These are phyloP conservation scores for Alces alces DNA, from an alignment of 2,113 vertebrate genomes.

Conservation along the genomic window DNA sequence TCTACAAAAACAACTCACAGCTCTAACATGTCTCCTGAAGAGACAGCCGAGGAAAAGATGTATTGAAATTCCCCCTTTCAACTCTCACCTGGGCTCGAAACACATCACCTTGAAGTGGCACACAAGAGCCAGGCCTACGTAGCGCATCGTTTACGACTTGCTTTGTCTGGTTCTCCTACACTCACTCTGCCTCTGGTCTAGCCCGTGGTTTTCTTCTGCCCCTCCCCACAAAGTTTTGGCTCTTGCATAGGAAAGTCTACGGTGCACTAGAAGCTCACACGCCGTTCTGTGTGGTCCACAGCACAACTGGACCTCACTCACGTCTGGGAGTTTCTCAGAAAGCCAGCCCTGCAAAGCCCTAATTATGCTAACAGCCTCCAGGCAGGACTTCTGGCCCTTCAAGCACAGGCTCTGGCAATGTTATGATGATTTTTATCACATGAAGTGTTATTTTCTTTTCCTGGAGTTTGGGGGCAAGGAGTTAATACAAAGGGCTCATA, in stretches of 20 bases:
- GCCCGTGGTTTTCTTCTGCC: not conserved
- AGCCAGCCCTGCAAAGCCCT: not conserved
- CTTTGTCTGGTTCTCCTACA: not conserved
- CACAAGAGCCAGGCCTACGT: not conserved
- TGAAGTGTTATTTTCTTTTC: not conserved
- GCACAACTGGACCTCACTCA: not conserved
- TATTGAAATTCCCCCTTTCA: not conserved
- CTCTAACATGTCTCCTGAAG: not conserved
- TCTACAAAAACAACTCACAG: constrained; percentile 24
- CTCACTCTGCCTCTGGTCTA: not conserved
- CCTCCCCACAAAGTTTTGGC: not conserved
- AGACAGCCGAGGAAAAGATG: not conserved
- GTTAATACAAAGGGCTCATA: not conserved
- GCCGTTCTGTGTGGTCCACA: not conserved
- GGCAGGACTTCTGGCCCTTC: not conserved
- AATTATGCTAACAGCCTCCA: not conserved
- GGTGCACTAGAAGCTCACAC: not conserved
- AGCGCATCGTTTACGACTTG: not conserved
- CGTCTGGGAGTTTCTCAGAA: not conserved
- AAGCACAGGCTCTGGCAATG: not conserved
- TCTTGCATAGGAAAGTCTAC: not conserved
- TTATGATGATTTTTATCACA: not conserved
- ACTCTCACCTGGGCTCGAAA: not conserved
- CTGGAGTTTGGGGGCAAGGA: not conserved
- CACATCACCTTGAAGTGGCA: not conserved